These are phyloP conservation scores for Lophotis ruficrista DNA, from an alignment of 2,113 vertebrate species.

Conservation along the genomic window DNA sequence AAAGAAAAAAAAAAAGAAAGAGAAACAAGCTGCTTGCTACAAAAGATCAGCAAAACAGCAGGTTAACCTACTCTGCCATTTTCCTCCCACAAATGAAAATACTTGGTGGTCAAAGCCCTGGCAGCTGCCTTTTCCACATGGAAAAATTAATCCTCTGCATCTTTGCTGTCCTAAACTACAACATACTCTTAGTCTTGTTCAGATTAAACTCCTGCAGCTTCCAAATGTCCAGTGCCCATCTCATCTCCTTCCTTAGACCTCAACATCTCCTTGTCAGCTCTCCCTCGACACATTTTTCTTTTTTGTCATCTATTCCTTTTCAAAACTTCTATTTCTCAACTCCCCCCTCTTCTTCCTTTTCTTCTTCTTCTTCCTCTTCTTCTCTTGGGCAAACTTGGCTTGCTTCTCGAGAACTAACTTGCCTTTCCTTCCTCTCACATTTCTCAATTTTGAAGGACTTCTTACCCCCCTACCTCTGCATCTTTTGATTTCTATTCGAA, in stretches of 20 bases:
- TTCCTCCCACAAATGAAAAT: neutral
- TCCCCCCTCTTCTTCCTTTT: neutral
- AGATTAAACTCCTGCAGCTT: neutral
- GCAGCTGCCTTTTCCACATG: neutral
- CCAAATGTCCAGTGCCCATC: accelerated
- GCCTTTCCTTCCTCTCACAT: neutral
- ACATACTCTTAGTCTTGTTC: neutral
- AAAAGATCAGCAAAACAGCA: neutral
- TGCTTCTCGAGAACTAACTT: neutral
- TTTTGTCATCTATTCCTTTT: neutral
- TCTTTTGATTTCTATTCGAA: neutral
- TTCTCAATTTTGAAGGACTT: neutral
- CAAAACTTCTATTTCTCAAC: neutral
- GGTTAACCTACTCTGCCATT: neutral
- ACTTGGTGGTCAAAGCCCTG: neutral
- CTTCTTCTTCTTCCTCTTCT: neutral
- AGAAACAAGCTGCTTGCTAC: neutral
- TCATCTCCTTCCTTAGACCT: neutral
- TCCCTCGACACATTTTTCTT: neutral
- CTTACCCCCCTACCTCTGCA: neutral
- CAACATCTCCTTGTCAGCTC: neutral
- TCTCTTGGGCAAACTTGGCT: neutral
- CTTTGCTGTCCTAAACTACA: neutral
- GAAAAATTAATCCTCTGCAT: neutral
- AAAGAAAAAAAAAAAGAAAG: accelerated